Conservation (phyloP, 2,113 vertebrate genomes). For the Nothoprocta perdicaria region DNA sequence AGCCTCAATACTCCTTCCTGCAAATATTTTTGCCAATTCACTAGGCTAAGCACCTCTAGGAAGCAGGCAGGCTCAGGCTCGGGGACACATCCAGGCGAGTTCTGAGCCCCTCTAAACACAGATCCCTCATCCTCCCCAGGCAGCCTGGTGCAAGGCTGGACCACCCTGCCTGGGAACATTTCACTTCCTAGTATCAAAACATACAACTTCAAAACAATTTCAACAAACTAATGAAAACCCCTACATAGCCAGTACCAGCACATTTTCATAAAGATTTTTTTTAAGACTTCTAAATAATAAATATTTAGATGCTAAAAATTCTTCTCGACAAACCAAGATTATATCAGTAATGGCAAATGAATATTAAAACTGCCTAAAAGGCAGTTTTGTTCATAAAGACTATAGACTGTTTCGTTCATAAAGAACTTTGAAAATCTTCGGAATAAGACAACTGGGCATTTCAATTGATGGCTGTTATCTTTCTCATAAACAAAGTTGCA, state of each 20-base stretch:
- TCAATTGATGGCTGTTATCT: background rate
- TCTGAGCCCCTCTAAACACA: background rate
- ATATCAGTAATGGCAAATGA: background rate
- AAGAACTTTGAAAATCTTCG: background rate
- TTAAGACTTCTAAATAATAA: background rate
- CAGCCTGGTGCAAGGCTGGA: background rate
- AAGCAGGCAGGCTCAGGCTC: background rate
- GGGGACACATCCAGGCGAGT: background rate
- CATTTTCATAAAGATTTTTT: background rate
- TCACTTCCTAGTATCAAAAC: background rate
- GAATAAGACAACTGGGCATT: background rate
- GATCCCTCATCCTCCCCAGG: background rate
- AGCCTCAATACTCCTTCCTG: background rate
- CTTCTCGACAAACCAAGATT: background rate
- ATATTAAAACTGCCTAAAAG: background rate
- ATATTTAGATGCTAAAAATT: background rate
- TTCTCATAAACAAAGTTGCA: background rate
- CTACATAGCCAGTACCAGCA: background rate
- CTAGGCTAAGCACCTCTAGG: background rate
- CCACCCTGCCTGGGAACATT: background rate
- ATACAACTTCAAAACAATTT: background rate
- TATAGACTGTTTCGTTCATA: background rate
- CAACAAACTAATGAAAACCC: background rate
- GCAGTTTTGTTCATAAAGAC: background rate
- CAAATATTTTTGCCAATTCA: background rate